phyloP scores from a whole-genome alignment of 1,140 invertebrate species.

The Goniozus legneri region DNA sequence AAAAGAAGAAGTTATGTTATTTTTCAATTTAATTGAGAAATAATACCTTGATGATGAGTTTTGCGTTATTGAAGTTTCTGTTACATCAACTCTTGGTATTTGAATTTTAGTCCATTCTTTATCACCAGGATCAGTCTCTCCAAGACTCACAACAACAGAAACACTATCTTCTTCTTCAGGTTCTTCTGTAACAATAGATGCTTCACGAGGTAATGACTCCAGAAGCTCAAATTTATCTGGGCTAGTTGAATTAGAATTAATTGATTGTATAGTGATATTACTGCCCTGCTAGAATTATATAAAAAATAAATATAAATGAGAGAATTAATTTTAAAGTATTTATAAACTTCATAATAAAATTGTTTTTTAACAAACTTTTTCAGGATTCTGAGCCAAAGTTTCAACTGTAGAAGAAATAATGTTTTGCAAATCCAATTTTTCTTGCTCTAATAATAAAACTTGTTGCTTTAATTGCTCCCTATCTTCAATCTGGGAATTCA shows the following conservation, averaged over 20 bases:
- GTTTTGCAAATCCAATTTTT: conserved; percentile 57
- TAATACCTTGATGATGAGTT: conserved; percentile 32
- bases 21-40: not conserved
- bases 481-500: conserved; percentile 57
- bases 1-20: not conserved
- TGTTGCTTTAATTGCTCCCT: conserved; percentile 58
- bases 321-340: conserved; percentile 1
- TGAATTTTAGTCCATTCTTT: conserved; percentile 49
- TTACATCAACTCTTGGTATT: conserved; percentile 33
- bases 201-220: conserved; percentile 39
- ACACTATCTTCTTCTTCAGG: conserved; percentile 42
- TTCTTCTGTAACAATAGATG: conserved; percentile 33
- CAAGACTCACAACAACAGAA: conserved; percentile 43
- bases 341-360: not conserved
- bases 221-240: conserved; percentile 49
- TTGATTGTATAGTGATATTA: conserved; percentile 34
- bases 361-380: conserved; percentile 15
- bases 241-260: conserved; percentile 46
- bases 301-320: not conserved
- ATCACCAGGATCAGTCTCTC: conserved; percentile 48
- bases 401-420: conserved; percentile 20
- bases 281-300: conserved; percentile 20
- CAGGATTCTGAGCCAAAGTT: conserved; percentile 18
- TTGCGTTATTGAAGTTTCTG: conserved; percentile 12
- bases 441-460: conserved; percentile 55